These are phyloP conservation scores for Solenopsis invicta DNA, from an alignment of 1,140 invertebrate genomes.

Conservation along the genomic window DNA sequence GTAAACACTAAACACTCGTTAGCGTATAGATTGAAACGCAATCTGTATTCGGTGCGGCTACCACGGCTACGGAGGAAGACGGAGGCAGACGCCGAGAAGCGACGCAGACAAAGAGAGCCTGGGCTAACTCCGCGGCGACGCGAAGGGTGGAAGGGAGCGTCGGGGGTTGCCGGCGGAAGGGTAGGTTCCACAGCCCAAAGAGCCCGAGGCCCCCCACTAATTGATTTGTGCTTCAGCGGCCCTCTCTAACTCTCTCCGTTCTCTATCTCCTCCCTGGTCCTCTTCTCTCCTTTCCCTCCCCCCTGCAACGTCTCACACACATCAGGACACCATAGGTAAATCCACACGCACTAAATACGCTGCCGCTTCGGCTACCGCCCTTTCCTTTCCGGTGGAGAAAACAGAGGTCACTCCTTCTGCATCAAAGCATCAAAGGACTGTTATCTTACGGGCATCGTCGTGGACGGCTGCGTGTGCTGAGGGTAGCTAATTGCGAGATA, in stretches of 20 bases:
- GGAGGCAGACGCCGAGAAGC: conserved; percentile 56
- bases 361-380: conserved; percentile 66
- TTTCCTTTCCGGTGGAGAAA: conserved; percentile 66
- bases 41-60: conserved; percentile 86
- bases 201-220: conserved; percentile 78
- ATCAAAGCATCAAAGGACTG: conserved; percentile 84
- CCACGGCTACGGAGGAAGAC: conserved; percentile 62
- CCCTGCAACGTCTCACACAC: conserved; percentile 24
- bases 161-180: conserved; percentile 70
- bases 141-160: conserved; percentile 56
- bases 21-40: conserved; percentile 86
- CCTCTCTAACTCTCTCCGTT: conserved; percentile 63
- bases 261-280: conserved; percentile 32
- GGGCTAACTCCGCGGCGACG: conserved; percentile 66
- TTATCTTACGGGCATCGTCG: conserved; percentile 78
- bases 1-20: conserved; percentile 86
- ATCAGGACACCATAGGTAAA: conserved; percentile 66
- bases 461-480: conserved; percentile 39
- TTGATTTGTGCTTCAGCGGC: conserved; percentile 73
- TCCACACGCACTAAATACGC: conserved; percentile 66
- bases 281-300: conserved; percentile 66
- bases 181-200: conserved; percentile 73
- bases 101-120: conserved; percentile 57
- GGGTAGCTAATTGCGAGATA: conserved; percentile 73
- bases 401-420: conserved; percentile 73